Evolutionary conservation across 2,113 vertebrate species (phyloP), one percentile per base, ranked within the genome.

Genomic region (Calidris pygmaea): DNA sequence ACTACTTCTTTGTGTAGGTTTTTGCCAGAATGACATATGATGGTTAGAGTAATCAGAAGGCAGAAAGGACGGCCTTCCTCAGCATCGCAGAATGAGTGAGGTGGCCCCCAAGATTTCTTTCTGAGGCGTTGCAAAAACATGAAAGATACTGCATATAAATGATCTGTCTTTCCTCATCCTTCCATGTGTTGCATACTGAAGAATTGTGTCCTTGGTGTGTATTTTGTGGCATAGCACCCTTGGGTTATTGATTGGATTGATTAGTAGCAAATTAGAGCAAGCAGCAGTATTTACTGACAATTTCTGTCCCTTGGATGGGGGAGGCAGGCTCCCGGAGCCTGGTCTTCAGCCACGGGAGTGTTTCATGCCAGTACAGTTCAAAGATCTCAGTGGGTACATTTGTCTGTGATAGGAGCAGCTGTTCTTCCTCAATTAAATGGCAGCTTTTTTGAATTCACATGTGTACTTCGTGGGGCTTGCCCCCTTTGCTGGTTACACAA

Each of bases 51-150:
- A 50, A 72, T 48, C 9, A 27, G 35, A 43, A 56, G 32, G 26
- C 73, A 66, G 72, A 74, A 83, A n/a, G 41, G 15, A 21, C 2
- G 1, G 20, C 53, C 74, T 74, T 93, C 29, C 24, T 14, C 50
- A 85, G n/a, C 34, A 41, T 37, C 1, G 0, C 60, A 80, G 37
- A 45, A 59, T 23, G 52, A 53, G 32, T 62, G 87, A 93, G 85
- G 11, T 15, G 47, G 26, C 29, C 41, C 50, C 53, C 27, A 77
- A 34, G 24, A 32, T 45, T 13, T 3, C 35, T 22, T 83, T 89
- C 24, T 0, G 0, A 65, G 35, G 39, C 12, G 10, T 26, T 43
- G 34, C 39, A 30, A 26, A 43, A 65, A 5, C 13, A 3, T 45
- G 30, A 29, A 71, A 65, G 21, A 59, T 35, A 73, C 1, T 71